A percentile compares a stretch with the other conserved stretches of the same genome.
Evolutionary conservation across 2,797 vertebrate genomes (phyloP).

Genomic region (Microcaecilia unicolor): DNA sequence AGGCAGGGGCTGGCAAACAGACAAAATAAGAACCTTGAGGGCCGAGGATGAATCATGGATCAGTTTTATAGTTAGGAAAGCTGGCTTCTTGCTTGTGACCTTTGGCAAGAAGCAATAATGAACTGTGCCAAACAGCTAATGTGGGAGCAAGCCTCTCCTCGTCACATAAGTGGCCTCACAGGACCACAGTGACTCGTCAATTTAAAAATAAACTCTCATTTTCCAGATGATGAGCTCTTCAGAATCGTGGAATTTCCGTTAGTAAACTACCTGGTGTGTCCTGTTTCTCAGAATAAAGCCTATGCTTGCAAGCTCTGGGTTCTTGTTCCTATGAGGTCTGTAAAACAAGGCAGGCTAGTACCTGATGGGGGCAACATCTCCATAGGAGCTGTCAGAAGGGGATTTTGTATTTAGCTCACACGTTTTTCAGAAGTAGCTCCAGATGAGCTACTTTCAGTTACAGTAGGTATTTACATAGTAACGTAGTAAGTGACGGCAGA

Average conservation of each 20-base stretch:
- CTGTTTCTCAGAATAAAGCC: neutral
- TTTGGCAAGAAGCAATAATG: constrained; percentile 46
- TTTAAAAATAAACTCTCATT: constrained; percentile 21
- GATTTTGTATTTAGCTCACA: too few relatives aligned
- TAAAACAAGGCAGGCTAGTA: too few relatives aligned
- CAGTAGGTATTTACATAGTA: too few relatives aligned
- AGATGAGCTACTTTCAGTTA: too few relatives aligned
- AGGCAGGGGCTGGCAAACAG: too few relatives aligned
- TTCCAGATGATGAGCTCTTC: constrained; percentile 19
- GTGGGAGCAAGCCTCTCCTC: constrained; percentile 24
- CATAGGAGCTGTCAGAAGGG: too few relatives aligned
- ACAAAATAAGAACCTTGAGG: constrained; percentile 33
- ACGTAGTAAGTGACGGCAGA: too few relatives aligned
- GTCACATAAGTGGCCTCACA: constrained; percentile 22
- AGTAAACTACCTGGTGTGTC: neutral
- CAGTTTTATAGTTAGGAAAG: constrained; percentile 55
- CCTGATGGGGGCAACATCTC: too few relatives aligned
- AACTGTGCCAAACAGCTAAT: constrained; percentile 20
- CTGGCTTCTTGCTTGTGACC: constrained; percentile 47
- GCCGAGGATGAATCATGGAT: constrained; percentile 37
- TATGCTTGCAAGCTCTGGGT: too few relatives aligned
- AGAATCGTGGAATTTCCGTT: neutral
- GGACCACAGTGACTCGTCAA: constrained; percentile 22
- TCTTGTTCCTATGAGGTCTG: too few relatives aligned
- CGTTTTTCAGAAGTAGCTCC: too few relatives aligned